phyloP scores from a whole-genome alignment of 2,888 invertebrate genomes.

The Callyntrura sp. region DNA sequence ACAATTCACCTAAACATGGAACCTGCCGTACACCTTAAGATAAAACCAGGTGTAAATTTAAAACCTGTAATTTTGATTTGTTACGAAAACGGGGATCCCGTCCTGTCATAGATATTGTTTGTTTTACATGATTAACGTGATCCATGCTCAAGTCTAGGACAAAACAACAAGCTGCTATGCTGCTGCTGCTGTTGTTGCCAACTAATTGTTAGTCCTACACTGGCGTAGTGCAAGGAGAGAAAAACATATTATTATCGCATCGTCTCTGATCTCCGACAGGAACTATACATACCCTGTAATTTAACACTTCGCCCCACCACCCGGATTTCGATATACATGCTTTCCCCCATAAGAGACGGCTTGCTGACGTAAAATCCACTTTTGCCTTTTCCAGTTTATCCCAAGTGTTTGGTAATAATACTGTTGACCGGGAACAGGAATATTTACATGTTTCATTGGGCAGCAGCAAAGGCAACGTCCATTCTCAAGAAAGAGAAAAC shows the following conservation, averaged over 20 bases:
- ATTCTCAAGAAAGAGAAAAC: no score
- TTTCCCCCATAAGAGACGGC: no score
- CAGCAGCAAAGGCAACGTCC: no score
- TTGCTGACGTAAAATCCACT: no score
- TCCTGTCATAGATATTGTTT: neutral
- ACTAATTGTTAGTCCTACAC: no score
- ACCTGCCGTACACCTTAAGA: neutral
- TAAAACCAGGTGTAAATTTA: constrained; percentile 31
- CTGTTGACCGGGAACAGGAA: no score
- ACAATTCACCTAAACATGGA: no score
- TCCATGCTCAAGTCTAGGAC: neutral
- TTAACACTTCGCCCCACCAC: constrained; percentile 19
- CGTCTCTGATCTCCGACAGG: constrained; percentile 46
- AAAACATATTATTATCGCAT: constrained; percentile 1
- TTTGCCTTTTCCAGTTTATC: no score
- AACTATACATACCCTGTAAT: constrained; percentile 33
- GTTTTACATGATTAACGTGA: constrained; percentile 13
- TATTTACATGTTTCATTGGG: no score
- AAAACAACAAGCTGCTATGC: no score
- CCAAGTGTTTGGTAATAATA: no score
- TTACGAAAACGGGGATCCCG: neutral
- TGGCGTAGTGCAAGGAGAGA: neutral
- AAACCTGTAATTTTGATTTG: constrained; percentile 35
- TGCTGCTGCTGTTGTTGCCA: no score
- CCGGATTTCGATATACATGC: neutral